Evolutionary conservation across 2,113 vertebrate genomes (phyloP).

Genomic region (Galbula dea): DNA sequence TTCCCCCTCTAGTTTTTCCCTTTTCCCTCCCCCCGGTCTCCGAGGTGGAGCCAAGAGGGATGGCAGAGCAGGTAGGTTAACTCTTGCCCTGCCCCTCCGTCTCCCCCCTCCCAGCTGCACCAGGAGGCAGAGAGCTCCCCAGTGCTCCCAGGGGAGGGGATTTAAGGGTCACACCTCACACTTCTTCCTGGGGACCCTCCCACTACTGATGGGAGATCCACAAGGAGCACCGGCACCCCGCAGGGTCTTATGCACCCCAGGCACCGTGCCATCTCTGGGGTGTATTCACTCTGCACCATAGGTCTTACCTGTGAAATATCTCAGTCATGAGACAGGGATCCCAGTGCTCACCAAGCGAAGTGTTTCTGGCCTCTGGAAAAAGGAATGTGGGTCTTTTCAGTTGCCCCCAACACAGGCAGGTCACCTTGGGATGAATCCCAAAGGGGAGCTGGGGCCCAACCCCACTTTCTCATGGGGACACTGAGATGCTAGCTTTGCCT

Average conservation of each 20-base stretch:
- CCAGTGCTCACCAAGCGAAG: background rate
- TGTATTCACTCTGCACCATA: background rate
- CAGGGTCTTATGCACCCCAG: background rate
- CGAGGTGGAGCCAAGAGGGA: constrained; percentile 51
- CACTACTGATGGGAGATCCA: background rate
- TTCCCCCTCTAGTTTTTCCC: background rate
- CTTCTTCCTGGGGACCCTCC: background rate
- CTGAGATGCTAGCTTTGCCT: background rate
- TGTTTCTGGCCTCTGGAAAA: background rate
- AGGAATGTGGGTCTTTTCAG: background rate
- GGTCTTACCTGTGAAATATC: background rate
- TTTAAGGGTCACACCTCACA: background rate
- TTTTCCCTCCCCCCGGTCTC: constrained; percentile 1
- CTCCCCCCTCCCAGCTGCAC: no score
- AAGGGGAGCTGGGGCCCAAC: background rate
- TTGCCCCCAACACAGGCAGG: background rate
- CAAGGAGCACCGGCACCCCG: background rate
- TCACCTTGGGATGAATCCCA: background rate
- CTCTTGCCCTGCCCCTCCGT: constrained; percentile 36
- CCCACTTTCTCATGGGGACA: background rate
- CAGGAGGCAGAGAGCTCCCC: background rate
- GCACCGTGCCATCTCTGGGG: background rate
- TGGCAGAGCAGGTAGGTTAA: constrained; percentile 56
- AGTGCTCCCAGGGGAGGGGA: background rate
- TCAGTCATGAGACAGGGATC: background rate